These are phyloP conservation scores for Archips crataeganus DNA, from an alignment of 2,888 invertebrate species.

Conservation along the genomic window DNA sequence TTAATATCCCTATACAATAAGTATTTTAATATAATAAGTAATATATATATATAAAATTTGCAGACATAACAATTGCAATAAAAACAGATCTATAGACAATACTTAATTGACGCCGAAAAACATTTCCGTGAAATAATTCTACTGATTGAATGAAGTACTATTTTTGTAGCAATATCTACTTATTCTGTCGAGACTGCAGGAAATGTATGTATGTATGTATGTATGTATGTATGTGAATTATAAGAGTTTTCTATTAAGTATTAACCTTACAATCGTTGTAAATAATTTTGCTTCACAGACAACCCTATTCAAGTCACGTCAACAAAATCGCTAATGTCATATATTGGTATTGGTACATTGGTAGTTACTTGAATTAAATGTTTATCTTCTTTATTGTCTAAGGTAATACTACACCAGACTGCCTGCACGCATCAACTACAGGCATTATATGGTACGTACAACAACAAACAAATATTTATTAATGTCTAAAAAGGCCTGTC, in stretches of 20 bases:
- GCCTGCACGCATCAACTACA: constrained; percentile 5
- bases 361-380: not conserved
- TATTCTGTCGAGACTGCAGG: not conserved
- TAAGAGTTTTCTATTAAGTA: not conserved
- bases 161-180: not conserved
- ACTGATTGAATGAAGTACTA: not conserved
- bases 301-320: not conserved
- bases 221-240: not conserved
- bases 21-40: not conserved
- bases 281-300: constrained; percentile 1
- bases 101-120: constrained; percentile 34
- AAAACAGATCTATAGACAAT: constrained; percentile 9
- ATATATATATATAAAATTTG: constrained; percentile 17
- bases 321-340: not conserved
- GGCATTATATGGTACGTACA: not conserved
- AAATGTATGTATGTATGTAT: too few relatives aligned
- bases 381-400: constrained; percentile 29
- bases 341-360: not conserved
- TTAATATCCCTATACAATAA: constrained; percentile 23
- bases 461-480: not conserved
- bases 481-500: not conserved
- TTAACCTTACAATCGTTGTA: constrained; percentile 1
- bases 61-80: constrained; percentile 31
- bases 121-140: not conserved
- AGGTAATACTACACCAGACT: constrained; percentile 29